A percentile compares a stretch with the other conserved stretches of the same genome.
These are phyloP conservation scores for Suricata suricatta DNA, from an alignment of 2,113 vertebrate genomes.

Conservation along the genomic window DNA sequence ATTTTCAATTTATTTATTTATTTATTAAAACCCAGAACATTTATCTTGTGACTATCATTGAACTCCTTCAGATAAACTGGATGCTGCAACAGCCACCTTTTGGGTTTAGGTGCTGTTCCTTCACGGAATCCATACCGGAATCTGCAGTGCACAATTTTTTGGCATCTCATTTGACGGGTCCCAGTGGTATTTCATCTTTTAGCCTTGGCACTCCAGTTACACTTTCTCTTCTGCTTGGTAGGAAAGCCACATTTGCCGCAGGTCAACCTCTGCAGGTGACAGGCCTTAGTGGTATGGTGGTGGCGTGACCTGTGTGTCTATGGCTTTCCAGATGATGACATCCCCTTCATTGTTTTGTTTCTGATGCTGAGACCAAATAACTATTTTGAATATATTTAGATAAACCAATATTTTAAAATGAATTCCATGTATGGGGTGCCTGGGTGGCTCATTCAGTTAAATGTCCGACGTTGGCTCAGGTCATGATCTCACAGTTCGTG, in stretches of 20 bases:
- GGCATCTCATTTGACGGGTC: not conserved
- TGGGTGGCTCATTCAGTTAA: too few species aligned
- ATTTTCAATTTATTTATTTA: not conserved
- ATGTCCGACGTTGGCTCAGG: too few species aligned
- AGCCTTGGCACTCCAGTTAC: not conserved
- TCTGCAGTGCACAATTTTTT: not conserved
- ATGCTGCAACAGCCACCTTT: not conserved
- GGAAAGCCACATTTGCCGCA: not conserved
- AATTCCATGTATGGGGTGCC: too few species aligned
- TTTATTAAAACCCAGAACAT: not conserved
- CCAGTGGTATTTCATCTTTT: too few species aligned
- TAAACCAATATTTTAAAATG: not conserved
- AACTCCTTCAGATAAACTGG: not conserved
- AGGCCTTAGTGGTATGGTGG: not conserved
- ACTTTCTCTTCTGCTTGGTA: not conserved
- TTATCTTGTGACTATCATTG: not conserved
- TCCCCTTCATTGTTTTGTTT: not conserved
- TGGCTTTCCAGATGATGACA: not conserved
- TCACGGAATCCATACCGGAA: not conserved
- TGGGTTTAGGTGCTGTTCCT: not conserved
- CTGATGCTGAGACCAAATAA: not conserved
- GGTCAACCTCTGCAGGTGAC: not conserved
- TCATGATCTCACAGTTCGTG: too few species aligned
- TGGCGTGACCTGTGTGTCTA: not conserved
- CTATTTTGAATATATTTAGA: not conserved